Conservation (phyloP, 2,797 vertebrate genomes). For the Limosa lapponica region DNA sequence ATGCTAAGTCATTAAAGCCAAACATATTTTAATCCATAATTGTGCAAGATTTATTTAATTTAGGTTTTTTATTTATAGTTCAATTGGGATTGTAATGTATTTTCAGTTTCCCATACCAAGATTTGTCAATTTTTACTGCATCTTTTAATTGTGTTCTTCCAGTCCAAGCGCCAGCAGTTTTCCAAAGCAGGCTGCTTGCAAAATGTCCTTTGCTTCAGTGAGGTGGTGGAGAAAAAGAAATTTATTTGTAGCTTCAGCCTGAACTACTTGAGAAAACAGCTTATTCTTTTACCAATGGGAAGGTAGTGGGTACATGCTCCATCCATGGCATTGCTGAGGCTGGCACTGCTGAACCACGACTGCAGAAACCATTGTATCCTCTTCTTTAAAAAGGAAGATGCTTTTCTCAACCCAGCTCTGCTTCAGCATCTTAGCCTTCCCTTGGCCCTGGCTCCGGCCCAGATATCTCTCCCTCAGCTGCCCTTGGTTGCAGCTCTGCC, state of each 20-base stretch:
- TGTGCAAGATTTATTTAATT: slow-evolving; percentile 83
- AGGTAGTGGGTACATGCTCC: not conserved
- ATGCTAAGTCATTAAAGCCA: slow-evolving; percentile 78
- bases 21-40: slow-evolving; percentile 84
- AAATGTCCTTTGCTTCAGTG: slow-evolving; percentile 8
- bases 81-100: slow-evolving; percentile 80
- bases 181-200: slow-evolving; percentile 49
- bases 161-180: slow-evolving; percentile 74
- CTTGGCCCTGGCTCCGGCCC: not conserved
- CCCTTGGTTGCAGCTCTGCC: not conserved
- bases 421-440: not conserved
- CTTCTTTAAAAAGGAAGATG: not conserved
- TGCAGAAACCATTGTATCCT: not conserved
- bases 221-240: not conserved
- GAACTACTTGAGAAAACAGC: not conserved
- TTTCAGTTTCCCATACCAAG: slow-evolving; percentile 68
- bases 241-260: not conserved
- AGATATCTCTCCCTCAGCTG: not conserved
- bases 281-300: not conserved
- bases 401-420: not conserved
- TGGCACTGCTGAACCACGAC: not conserved
- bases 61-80: slow-evolving; percentile 81
- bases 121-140: slow-evolving; percentile 82
- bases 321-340: not conserved
- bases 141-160: slow-evolving; percentile 80